Base-by-base conservation (phyloP, 2,797 vertebrate species). In the Tenualosa ilisha region DNA sequence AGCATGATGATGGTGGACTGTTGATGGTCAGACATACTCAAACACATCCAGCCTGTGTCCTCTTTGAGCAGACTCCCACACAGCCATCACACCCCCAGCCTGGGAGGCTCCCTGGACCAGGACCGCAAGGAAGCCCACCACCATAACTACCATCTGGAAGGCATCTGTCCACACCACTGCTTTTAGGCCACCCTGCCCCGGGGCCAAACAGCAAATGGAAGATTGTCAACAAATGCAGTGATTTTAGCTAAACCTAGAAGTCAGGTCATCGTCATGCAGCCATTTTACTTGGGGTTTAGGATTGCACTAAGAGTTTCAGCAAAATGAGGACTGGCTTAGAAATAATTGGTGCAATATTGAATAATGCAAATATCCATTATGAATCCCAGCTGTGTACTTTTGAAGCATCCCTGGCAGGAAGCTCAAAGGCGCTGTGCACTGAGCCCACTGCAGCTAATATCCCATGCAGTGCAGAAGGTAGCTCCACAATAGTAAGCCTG, bases 141-240 rank as follows among this genome's bases (percentile, higher is more conserved):
- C 84, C 96, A 96, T 97, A 87, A 96, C 94, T 82, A 95, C 54
- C 96, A 97, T 96, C 94, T 97, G 96, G 95, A 96, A 97, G 31
- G 96, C 95, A 90, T 98, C 96, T 88, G 95, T 96, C 97, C 96
- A 97, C 88, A 97, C 96, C 83, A 96, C 96, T 79, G 96, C 96
- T 91, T 96, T 96, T 90, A 97, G 88, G 88, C 96, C 96, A 87
- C 96, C 94, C 94, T 96, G 85, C n/a, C 85, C 56, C 85, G 53
- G 83, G 9, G 54, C 81, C 79, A 37, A 15, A 46, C 46, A 37
- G 9, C 54, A 26, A 53, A 81, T 87, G 82, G 49, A 6, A 22
- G 15, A 46, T 15, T 0, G 40, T 46, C 37, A 43, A 79, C 72
- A 79, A 20, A 46, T 46, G 40, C 72, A 22, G 15, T 20, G 4